Percentiles rank a stretch among this genome's conserved stretches.
phyloP scores from a whole-genome alignment of 2,113 vertebrate species.

The Cavia aperea region DNA sequence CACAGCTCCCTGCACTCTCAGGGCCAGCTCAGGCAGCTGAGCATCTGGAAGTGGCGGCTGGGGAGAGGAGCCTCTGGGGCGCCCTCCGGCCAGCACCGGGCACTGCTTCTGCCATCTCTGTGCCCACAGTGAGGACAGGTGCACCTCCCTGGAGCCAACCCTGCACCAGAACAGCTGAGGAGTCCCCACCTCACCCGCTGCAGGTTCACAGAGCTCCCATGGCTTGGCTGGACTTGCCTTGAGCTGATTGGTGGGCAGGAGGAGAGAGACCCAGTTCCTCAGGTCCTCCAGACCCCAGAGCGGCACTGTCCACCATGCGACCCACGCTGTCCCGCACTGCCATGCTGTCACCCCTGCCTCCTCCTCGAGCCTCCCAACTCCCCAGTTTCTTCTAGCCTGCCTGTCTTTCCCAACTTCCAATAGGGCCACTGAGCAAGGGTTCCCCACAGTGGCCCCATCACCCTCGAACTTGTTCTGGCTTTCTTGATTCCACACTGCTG shows the following conservation, averaged over 20 bases:
- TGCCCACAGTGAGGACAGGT: background rate
- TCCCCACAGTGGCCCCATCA: conserved; percentile 17
- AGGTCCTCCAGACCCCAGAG: background rate
- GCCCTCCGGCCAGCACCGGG: background rate
- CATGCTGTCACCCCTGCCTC: background rate
- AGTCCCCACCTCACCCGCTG: background rate
- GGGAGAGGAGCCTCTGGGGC: background rate
- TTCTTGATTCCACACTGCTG: conserved; percentile 15
- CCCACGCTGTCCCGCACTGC: background rate
- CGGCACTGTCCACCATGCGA: conserved; percentile 51
- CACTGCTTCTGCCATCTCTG: background rate
- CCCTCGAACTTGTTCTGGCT: conserved; percentile 27
- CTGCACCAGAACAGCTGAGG: conserved; percentile 1
- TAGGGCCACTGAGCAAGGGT: conserved; percentile 71
- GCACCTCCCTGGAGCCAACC: conserved; percentile 1
- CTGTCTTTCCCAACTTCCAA: conserved; percentile 71
- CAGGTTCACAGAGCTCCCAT: background rate
- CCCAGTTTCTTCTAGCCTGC: conserved; percentile 57
- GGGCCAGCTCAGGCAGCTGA: background rate
- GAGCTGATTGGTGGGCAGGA: background rate
- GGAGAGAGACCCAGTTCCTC: background rate
- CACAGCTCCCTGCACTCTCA: background rate
- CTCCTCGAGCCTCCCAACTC: conserved; percentile 46
- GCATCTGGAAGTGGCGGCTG: background rate
- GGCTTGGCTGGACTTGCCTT: background rate